Evolutionary conservation across 2,888 invertebrate genomes (phyloP), one percentile per base, ranked within the genome.

Genomic region (Calliphora vomitoria): DNA sequence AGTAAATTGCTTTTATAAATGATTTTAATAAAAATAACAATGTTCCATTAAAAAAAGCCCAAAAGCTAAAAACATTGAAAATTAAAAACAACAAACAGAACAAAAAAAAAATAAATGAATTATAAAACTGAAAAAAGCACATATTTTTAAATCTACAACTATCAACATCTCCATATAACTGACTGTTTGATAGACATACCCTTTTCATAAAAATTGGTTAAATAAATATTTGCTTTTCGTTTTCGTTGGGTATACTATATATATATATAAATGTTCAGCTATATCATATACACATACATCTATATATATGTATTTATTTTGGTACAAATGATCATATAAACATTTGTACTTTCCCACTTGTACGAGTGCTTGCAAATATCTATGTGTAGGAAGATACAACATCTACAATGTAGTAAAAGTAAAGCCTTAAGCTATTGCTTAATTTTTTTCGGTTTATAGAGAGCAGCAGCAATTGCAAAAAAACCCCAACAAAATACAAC

Each of bases 361-460:
- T 71, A n/a, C 5, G 50, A 50, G 50, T n/a, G 35, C 35, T 35
- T 35, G 6, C 35, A 50, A 4, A n/a, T 50, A 50, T 1, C n/a
- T n/a, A 20, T 20, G 55, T 58, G 18, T n/a, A 35, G n/a, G 13
- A 35, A 82, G 47, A 47, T 44, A 35, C 58, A 66, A 66, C 47
- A 74, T 58, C 66, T 82, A 68, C 20, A 68, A 18, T 20, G 41
- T 55, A 53, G 71, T 71, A 80, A 69, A 78, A 62, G 62, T 53
- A 78, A 74, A 74, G 87, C 87, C 85, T 85, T 82, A 85, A 82
- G 85, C 85, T 5, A 64, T 66, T 78, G 53, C 78, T 85, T 82
- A 85, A 83, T 85, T 82, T 74, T 25, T 75, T 75, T 85, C 47
- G 62, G 18, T 85, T 81, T 69, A 53, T 66, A 82, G 47, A 78